These are phyloP conservation scores for Drosophila anomelani DNA, from an alignment of 2,888 invertebrate species.

Conservation along the genomic window DNA sequence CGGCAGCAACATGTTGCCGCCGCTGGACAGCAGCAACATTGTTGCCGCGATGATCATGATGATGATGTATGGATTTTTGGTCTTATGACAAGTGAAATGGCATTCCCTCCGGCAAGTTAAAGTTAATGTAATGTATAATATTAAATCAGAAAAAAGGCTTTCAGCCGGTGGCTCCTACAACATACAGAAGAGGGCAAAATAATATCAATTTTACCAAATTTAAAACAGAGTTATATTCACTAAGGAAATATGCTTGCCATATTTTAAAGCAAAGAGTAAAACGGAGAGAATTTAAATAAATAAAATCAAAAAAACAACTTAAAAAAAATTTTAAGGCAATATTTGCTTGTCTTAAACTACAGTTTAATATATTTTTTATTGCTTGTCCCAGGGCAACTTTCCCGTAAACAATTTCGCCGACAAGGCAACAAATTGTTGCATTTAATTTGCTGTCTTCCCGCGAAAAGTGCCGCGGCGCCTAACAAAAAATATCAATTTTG, in stretches of 20 bases:
- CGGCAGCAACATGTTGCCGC: constrained; percentile 59
- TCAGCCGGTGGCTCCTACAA: not conserved
- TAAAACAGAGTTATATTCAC: not conserved
- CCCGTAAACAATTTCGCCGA: constrained; percentile 60
- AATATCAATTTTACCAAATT: not conserved
- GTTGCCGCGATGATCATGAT: constrained; percentile 36
- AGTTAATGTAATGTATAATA: constrained; percentile 68
- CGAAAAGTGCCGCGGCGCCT: constrained; percentile 7
- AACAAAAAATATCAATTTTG: constrained; percentile 14
- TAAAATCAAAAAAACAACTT: not conserved
- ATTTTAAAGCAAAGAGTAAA: not conserved
- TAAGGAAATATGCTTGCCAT: too few relatives aligned
- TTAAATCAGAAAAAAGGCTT: constrained; percentile 44
- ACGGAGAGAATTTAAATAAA: too few relatives aligned
- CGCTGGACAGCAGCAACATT: constrained; percentile 25
- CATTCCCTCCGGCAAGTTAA: constrained; percentile 33
- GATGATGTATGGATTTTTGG: constrained; percentile 19
- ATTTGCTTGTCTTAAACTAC: not conserved
- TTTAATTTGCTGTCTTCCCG: constrained; percentile 16
- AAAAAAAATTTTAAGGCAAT: too few relatives aligned
- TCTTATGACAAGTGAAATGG: constrained; percentile 59
- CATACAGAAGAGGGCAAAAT: not conserved
- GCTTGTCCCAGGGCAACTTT: constrained; percentile 52
- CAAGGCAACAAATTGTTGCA: constrained; percentile 39
- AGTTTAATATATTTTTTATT: constrained; percentile 11